Evolutionary conservation across 2,888 invertebrate genomes (phyloP), one percentile per base, ranked within the genome.

Genomic region (Tetropium fuscum): DNA sequence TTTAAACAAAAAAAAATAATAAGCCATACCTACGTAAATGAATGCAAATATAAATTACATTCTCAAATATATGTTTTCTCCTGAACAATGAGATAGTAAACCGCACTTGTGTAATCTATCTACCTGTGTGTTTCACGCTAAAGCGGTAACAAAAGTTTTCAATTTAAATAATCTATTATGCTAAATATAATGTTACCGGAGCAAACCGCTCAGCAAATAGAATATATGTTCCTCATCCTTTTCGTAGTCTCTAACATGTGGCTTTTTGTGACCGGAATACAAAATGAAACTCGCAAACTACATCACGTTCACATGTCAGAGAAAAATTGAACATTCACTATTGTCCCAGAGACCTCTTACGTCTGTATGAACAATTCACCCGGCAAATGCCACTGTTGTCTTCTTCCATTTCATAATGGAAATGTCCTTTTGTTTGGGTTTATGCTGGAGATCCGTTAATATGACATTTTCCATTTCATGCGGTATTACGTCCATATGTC

Each of bases 271-370:
- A 36, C 22, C 11, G 38, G 48, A 49, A 49, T 49, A 49, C 36
- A 15, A 38, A 22, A 36, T 36, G 10, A 34, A 22, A 30, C 15
- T 44, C 16, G 6, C 36, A 15, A 13, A 10, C 6, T n/a, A 44
- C 48, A 34, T 20, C 36, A 49, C 38, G 48, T 49, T n/a, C 22
- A 3, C 22, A 22, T 38, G 22, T 38, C 34, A 34, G 15, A 34
- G 34, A 49, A 49, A 49, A 36, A 48, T 36, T 49, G 22, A 49
- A 22, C 36, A 20, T 32, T 13, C 48, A 34, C 48, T 49, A 49
- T 20, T 36, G 48, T 34, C 19, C 22, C 48, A 10, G 15, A 25
- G 36, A 13, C 19, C 25, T 30, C 18, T 44, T 30, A 43, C 15
- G 15, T 36, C 22, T 19, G 13, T 48, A 36, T 44, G 25, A 44